Evolutionary conservation across 1,140 invertebrate species (phyloP).

Genomic region (Chymomyza costata): DNA sequence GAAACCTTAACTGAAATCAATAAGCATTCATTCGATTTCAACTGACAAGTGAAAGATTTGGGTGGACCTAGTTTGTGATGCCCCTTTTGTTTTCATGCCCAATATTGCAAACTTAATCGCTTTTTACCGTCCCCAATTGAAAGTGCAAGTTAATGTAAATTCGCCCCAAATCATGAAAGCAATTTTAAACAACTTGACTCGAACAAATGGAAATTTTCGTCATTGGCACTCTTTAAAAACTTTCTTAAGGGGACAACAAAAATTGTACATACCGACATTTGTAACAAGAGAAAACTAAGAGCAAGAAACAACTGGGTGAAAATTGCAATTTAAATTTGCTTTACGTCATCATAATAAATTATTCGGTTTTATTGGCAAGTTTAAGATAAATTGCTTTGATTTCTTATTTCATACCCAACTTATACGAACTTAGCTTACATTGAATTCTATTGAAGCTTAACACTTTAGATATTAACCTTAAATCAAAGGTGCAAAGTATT

Average conservation of each 20-base stretch:
- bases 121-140: too few species aligned
- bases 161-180: too few species aligned
- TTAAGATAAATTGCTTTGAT: not conserved
- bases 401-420: not conserved
- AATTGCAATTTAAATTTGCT: not conserved
- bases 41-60: too few species aligned
- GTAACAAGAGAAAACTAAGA: constrained; percentile 5
- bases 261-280: not conserved
- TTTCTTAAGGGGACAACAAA: not conserved
- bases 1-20: too few species aligned
- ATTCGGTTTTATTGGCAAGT: not conserved
- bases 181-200: too few species aligned
- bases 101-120: too few species aligned
- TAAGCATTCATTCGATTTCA: too few species aligned
- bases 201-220: too few species aligned
- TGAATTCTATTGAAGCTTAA: not conserved
- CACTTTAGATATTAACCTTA: constrained; percentile 35
- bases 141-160: too few species aligned
- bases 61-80: too few species aligned
- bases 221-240: too few species aligned
- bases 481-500: constrained; percentile 36
- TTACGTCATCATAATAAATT: not conserved
- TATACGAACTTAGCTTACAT: not conserved
- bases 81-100: too few species aligned
- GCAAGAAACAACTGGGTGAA: not conserved